phyloP scores from a whole-genome alignment of 2,797 vertebrate species.

The Triplophysa yarkandensis region DNA sequence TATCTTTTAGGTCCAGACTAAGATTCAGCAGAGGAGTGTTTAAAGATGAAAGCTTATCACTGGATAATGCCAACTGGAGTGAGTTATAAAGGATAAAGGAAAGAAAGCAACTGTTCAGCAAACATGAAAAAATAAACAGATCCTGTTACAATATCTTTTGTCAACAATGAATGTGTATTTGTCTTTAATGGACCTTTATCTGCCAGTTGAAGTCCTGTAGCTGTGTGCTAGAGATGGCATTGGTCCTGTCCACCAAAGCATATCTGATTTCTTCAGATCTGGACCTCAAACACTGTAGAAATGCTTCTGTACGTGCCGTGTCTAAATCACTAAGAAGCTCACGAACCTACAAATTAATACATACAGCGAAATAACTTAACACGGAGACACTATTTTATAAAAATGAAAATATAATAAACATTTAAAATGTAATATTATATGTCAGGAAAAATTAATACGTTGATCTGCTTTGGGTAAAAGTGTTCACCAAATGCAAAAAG shows the following conservation, averaged over 20 bases:
- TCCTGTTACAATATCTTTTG: background rate
- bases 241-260: constrained; percentile 81
- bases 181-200: constrained; percentile 80
- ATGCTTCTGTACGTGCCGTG: constrained; percentile 69
- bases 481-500: too few relatives aligned
- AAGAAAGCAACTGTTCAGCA: constrained; percentile 11
- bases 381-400: background rate
- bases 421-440: too few relatives aligned
- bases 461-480: too few relatives aligned
- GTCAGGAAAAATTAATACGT: too few relatives aligned
- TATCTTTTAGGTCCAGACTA: constrained; percentile 84
- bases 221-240: constrained; percentile 81
- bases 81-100: constrained; percentile 4
- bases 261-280: constrained; percentile 83
- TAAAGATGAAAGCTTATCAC: constrained; percentile 91
- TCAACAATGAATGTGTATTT: background rate
- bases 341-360: constrained; percentile 70
- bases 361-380: constrained; percentile 25
- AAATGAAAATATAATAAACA: too few relatives aligned
- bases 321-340: constrained; percentile 74
- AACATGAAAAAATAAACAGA: background rate
- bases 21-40: constrained; percentile 91
- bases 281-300: constrained; percentile 81
- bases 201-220: constrained; percentile 97
- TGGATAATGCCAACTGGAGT: constrained; percentile 89